phyloP scores from a whole-genome alignment of 2,888 invertebrate genomes.

The Meliscaeva auricollis region DNA sequence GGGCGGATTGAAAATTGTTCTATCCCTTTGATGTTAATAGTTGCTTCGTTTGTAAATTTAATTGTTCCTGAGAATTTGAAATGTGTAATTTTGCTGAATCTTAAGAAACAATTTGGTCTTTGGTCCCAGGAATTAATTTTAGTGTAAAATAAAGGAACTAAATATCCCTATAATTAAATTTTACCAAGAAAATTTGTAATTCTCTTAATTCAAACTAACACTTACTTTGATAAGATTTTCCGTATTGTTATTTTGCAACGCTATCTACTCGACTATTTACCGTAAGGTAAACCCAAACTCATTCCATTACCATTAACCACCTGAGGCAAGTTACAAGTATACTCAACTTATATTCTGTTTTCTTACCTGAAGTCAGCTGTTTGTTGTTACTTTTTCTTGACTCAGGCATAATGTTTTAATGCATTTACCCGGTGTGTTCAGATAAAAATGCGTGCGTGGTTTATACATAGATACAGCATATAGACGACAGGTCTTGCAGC shows the following conservation, averaged over 20 bases:
- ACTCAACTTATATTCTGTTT: slow-evolving; percentile 7
- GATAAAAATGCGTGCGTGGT: slow-evolving; percentile 31
- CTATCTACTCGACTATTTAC: background rate
- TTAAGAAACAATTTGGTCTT: too few relatives aligned
- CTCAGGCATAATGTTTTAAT: background rate
- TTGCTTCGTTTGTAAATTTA: too few relatives aligned
- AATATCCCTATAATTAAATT: too few relatives aligned
- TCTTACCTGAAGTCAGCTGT: slow-evolving; percentile 29
- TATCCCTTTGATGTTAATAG: too few relatives aligned
- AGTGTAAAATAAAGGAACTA: too few relatives aligned
- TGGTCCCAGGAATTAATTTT: too few relatives aligned
- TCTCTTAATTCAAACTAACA: too few relatives aligned
- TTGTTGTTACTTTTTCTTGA: slow-evolving; percentile 22
- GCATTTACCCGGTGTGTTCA: background rate
- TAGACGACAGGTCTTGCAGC: slow-evolving; percentile 43
- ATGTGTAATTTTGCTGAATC: too few relatives aligned
- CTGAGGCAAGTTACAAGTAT: slow-evolving; percentile 5
- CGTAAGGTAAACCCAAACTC: background rate
- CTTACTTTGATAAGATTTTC: too few relatives aligned
- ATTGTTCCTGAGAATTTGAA: too few relatives aligned
- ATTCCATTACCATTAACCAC: slow-evolving; percentile 5
- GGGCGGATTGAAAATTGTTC: too few relatives aligned
- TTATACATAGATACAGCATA: background rate
- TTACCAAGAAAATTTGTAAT: too few relatives aligned
- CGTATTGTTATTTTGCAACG: background rate